phyloP scores from a whole-genome alignment of 2,888 invertebrate species.

The Cataglyphis livida region DNA sequence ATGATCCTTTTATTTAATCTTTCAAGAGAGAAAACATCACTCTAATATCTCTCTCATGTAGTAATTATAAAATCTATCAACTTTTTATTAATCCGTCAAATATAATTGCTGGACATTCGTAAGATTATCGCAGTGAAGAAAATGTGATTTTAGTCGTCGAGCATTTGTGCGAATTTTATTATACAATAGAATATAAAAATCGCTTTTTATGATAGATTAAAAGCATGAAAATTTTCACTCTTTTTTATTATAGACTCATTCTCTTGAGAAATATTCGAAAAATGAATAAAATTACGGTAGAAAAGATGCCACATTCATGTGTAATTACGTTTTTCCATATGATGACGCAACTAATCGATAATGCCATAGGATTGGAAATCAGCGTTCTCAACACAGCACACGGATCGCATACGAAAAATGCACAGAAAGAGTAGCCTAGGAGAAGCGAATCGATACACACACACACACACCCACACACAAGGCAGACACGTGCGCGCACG shows the following conservation, averaged over 20 bases:
- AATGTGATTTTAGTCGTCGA: not conserved
- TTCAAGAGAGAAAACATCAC: not conserved
- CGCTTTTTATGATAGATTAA: not conserved
- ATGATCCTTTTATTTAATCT: not conserved
- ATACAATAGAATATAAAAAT: not conserved
- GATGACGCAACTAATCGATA: conserved; percentile 32
- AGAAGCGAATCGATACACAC: conserved; percentile 15
- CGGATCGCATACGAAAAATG: conserved; percentile 42
- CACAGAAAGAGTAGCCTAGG: conserved; percentile 8
- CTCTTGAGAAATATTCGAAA: not conserved
- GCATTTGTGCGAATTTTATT: not conserved
- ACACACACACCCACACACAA: not conserved
- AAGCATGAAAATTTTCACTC: not conserved
- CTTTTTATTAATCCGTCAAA: not conserved
- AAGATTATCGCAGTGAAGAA: not conserved
- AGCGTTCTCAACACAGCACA: conserved; percentile 19
- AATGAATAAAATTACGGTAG: conserved; percentile 11
- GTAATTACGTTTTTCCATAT: conserved; percentile 17
- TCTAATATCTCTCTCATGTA: not conserved
- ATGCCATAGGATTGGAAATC: conserved; percentile 37
- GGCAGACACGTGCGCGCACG: not conserved
- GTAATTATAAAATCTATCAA: not conserved
- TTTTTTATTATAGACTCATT: conserved; percentile 6
- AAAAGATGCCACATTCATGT: conserved; percentile 4
- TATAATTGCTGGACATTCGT: not conserved